Percentiles rank a stretch among this genome's conserved stretches.
These are phyloP conservation scores for Melanostoma mellinum DNA, from an alignment of 2,888 invertebrate species.

Conservation along the genomic window DNA sequence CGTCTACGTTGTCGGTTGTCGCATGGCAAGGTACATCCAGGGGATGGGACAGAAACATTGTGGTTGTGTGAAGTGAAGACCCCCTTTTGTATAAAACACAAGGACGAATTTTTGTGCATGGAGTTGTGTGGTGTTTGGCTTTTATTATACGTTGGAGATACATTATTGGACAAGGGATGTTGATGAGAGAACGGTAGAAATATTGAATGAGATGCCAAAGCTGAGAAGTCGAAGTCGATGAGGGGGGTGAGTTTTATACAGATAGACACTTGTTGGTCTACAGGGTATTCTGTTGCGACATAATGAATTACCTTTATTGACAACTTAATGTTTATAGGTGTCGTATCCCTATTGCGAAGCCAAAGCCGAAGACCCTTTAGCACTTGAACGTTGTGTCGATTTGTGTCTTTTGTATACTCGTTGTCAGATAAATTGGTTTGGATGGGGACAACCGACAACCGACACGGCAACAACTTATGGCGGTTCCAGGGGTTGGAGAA, in stretches of 20 bases:
- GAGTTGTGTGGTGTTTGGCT: constrained; percentile 58
- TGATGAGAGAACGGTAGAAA: constrained; percentile 57
- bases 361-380: constrained; percentile 51
- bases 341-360: constrained; percentile 71
- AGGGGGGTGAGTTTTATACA: constrained; percentile 66
- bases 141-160: constrained; percentile 78
- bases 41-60: constrained; percentile 27
- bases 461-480: neutral
- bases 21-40: neutral
- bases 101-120: constrained; percentile 24
- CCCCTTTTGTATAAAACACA: constrained; percentile 4
- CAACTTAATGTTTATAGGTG: constrained; percentile 82
- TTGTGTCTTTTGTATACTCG: constrained; percentile 57
- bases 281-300: constrained; percentile 79
- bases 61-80: constrained; percentile 45
- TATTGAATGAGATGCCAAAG: constrained; percentile 70
- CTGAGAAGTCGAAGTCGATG: no score
- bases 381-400: constrained; percentile 56
- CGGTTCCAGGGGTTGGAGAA: constrained; percentile 29
- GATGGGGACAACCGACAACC: constrained; percentile 18
- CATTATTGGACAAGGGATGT: constrained; percentile 75
- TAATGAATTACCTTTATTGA: constrained; percentile 82
- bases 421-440: constrained; percentile 55
- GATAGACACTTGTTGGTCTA: constrained; percentile 77
- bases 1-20: neutral